These are phyloP conservation scores for Calameuta pallipes DNA, from an alignment of 2,888 invertebrate genomes.

Conservation along the genomic window DNA sequence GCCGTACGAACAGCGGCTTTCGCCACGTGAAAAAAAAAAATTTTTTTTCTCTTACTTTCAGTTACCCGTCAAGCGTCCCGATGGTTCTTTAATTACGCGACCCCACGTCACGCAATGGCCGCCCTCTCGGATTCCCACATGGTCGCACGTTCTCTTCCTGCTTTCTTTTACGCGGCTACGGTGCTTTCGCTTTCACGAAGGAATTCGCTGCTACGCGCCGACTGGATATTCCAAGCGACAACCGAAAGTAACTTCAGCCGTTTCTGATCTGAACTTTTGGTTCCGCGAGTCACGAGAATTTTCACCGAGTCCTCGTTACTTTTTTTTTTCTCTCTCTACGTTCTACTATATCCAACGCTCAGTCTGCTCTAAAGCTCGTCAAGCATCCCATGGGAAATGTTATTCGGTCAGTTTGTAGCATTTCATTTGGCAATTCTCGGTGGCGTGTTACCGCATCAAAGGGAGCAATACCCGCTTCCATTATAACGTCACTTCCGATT, in stretches of 20 bases:
- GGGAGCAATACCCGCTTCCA: slow-evolving; percentile 49
- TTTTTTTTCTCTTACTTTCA: slow-evolving; percentile 30
- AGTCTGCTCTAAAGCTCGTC: too few relatives aligned
- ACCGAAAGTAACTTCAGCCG: too few relatives aligned
- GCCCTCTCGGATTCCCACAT: background rate
- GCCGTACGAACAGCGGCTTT: slow-evolving; percentile 21
- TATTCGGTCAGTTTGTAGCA: background rate
- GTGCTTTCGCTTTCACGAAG: too few relatives aligned
- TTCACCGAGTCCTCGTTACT: too few relatives aligned
- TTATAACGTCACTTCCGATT: slow-evolving; percentile 62
- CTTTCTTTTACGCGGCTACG: too few relatives aligned
- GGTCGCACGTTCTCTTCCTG: background rate
- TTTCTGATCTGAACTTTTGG: too few relatives aligned
- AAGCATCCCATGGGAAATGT: too few relatives aligned
- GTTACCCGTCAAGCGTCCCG: slow-evolving; percentile 22
- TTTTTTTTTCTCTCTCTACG: too few relatives aligned
- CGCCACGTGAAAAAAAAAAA: slow-evolving; percentile 31
- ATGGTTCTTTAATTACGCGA: slow-evolving; percentile 30
- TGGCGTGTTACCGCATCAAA: slow-evolving; percentile 4
- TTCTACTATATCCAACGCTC: too few relatives aligned
- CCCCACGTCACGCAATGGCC: slow-evolving; percentile 19
- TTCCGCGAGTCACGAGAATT: too few relatives aligned
- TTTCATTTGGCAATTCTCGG: slow-evolving; percentile 43
- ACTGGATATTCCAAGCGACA: too few relatives aligned
- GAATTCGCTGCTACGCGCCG: too few relatives aligned